Percentiles rank a stretch among this genome's conserved stretches.
Conservation (phyloP, 2,888 invertebrate species). For the Ellobium chinense region DNA sequence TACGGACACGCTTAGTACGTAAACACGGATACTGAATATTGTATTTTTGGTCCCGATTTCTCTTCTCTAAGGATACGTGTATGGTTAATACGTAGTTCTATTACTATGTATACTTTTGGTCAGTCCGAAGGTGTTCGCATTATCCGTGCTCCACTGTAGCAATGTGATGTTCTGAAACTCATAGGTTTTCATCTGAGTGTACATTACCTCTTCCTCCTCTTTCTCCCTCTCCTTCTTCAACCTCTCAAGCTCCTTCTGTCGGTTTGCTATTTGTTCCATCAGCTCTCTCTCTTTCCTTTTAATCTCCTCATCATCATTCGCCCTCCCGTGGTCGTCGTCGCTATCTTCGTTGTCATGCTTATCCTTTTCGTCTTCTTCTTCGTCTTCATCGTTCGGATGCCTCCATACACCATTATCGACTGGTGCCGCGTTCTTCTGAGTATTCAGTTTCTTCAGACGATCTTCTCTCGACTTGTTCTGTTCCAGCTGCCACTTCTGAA, state of each 20-base stretch:
- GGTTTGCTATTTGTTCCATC: not conserved
- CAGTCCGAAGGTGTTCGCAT: too few relatives aligned
- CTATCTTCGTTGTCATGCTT: conserved; percentile 33
- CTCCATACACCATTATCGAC: not conserved
- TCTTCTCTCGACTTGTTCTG: conserved; percentile 62
- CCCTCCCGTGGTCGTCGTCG: conserved; percentile 26
- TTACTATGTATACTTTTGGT: too few relatives aligned
- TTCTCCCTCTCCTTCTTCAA: conserved; percentile 6
- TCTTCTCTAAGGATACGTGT: too few relatives aligned
- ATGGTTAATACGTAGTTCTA: too few relatives aligned
- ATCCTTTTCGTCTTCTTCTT: conserved; percentile 45
- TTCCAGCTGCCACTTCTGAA: conserved; percentile 72
- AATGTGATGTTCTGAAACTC: too few relatives aligned
- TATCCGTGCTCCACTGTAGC: too few relatives aligned
- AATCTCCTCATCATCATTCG: not conserved
- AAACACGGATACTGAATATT: too few relatives aligned
- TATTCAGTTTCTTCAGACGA: conserved; percentile 53
- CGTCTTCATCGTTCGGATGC: not conserved
- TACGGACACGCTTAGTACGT: too few relatives aligned
- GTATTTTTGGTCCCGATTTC: too few relatives aligned
- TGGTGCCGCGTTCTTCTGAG: not conserved
- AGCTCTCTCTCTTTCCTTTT: not conserved
- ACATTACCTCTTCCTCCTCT: conserved; percentile 33
- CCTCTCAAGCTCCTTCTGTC: conserved; percentile 25
- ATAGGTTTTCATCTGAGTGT: too few relatives aligned